phyloP scores from a whole-genome alignment of 1,140 invertebrate species.

The Batillaria attramentaria region DNA sequence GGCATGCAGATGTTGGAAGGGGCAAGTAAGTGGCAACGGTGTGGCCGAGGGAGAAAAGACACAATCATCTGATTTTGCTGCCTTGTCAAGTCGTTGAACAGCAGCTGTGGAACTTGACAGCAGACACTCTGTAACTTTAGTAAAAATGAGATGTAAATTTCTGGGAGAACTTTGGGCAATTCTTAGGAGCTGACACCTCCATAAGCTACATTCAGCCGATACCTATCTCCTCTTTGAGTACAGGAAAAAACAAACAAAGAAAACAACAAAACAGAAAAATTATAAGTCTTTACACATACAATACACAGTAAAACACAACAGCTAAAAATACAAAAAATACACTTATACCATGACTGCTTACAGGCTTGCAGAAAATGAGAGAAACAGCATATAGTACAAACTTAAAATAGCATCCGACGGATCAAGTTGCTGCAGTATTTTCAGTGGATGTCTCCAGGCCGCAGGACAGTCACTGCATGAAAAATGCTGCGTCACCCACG shows the following conservation, averaged over 20 bases:
- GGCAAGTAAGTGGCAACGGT: slow-evolving; percentile 54
- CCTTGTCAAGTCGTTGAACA: no score
- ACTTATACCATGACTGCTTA: no score
- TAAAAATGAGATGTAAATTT: no score
- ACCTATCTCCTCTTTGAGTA: no score
- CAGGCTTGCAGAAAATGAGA: neutral
- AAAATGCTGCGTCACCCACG: slow-evolving; percentile 54
- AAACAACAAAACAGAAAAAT: neutral
- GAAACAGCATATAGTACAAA: neutral
- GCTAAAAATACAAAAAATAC: no score
- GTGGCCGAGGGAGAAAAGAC: slow-evolving; percentile 35
- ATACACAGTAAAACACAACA: no score
- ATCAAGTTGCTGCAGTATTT: slow-evolving; percentile 29
- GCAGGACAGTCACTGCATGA: slow-evolving; percentile 54
- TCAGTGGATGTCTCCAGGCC: slow-evolving; percentile 52
- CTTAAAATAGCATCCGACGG: slow-evolving; percentile 11
- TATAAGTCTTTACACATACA: neutral
- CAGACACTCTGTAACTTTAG: no score
- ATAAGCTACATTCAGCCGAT: no score
- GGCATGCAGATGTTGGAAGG: slow-evolving; percentile 53
- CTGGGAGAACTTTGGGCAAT: no score
- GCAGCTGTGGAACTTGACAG: no score
- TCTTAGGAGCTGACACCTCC: no score
- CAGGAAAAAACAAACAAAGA: no score
- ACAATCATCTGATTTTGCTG: neutral